phyloP scores from a whole-genome alignment of 2,888 invertebrate species.

The Yponomeuta evonymella region DNA sequence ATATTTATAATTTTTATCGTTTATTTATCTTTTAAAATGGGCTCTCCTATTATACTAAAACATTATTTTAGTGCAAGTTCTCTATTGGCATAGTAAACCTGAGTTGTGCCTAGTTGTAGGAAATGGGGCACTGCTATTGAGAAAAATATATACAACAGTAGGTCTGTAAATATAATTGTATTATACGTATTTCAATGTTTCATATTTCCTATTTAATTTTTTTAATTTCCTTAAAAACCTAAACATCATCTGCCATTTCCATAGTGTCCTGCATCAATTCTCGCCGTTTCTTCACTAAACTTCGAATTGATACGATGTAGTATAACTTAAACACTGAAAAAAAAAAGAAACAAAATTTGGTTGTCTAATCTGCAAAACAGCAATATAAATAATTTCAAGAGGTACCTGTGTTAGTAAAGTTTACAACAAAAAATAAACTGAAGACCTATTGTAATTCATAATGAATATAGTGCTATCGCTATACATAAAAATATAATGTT shows the following conservation, averaged over 20 bases:
- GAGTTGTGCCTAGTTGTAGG: neutral
- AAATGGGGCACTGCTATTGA: neutral
- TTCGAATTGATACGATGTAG: slow-evolving; percentile 16
- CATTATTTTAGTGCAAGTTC: no score
- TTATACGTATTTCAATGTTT: neutral
- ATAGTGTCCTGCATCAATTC: neutral
- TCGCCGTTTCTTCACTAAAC: slow-evolving; percentile 10
- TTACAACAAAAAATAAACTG: no score
- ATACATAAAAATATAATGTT: no score
- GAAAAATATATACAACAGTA: neutral
- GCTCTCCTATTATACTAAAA: no score
- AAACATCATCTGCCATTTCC: neutral
- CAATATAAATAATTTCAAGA: no score
- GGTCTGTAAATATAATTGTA: neutral
- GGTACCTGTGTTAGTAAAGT: no score
- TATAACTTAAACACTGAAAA: slow-evolving; percentile 16
- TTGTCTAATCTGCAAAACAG: neutral
- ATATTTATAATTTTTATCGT: no score
- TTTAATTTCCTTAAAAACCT: neutral
- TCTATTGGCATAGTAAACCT: neutral
- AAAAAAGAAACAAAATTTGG: neutral
- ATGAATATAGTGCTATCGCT: no score
- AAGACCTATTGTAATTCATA: no score
- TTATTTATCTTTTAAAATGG: no score
- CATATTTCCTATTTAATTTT: neutral